Evolutionary conservation across 2,888 invertebrate species (phyloP).

Genomic region (Phalangium opilio): DNA sequence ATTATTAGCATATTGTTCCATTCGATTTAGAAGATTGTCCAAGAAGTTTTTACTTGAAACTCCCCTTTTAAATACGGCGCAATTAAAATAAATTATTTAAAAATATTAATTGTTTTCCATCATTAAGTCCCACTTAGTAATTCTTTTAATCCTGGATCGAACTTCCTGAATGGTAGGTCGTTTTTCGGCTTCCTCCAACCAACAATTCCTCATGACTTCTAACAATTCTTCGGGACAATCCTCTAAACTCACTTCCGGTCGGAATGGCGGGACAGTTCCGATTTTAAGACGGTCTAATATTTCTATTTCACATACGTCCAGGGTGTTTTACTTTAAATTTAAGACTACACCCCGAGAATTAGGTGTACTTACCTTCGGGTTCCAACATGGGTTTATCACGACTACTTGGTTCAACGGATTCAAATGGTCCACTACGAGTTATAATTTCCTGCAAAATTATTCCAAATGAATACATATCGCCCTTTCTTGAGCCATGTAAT

Average conservation of each 20-base stretch:
- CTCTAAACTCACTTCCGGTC: constrained; percentile 49
- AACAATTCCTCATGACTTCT: constrained; percentile 31
- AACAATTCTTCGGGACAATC: constrained; percentile 50
- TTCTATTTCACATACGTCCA: constrained; percentile 27
- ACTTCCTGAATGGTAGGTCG: constrained; percentile 52
- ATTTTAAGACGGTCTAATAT: constrained; percentile 56
- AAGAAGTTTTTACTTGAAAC: constrained; percentile 45
- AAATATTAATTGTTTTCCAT: too few relatives aligned
- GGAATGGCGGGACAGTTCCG: constrained; percentile 55
- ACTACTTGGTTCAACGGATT: constrained; percentile 34
- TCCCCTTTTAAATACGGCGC: constrained; percentile 34
- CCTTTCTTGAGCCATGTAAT: constrained; percentile 46
- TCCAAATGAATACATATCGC: constrained; percentile 77
- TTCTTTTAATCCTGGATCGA: constrained; percentile 45
- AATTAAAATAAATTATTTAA: too few relatives aligned
- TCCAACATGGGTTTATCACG: constrained; percentile 10
- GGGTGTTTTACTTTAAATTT: too few relatives aligned
- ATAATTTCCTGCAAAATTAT: constrained; percentile 82
- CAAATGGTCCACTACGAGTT: constrained; percentile 42
- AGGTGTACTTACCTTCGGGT: constrained; percentile 10
- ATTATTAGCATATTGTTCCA: constrained; percentile 27
- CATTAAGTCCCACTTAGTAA: constrained; percentile 15
- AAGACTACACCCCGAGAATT: too few relatives aligned
- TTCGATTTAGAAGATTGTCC: constrained; percentile 24
- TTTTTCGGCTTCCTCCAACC: constrained; percentile 61